phyloP scores from a whole-genome alignment of 2,113 vertebrate genomes.

The Sander vitreus region DNA sequence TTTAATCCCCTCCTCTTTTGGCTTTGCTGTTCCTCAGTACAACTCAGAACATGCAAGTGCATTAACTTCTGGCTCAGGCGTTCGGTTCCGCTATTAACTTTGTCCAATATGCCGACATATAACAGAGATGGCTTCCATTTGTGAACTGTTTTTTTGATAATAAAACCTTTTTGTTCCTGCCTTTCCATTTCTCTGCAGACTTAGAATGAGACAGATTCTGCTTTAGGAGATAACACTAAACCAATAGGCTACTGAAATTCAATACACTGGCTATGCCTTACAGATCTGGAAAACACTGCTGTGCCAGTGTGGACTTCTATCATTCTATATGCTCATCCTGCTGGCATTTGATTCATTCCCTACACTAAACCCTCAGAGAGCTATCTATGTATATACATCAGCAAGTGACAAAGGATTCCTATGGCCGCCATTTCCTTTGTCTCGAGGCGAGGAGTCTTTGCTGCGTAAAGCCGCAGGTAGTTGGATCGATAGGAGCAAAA shows the following conservation, averaged over 20 bases:
- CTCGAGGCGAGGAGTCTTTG: constrained; percentile 20
- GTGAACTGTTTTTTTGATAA: constrained; percentile 29
- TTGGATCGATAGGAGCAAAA: constrained; percentile 34
- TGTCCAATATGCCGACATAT: constrained; percentile 11
- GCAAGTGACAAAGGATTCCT: constrained; percentile 39
- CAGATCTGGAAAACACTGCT: constrained; percentile 33
- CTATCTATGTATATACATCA: constrained; percentile 51
- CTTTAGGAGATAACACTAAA: constrained; percentile 43
- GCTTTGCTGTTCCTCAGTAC: constrained; percentile 49
- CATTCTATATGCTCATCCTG: constrained; percentile 33
- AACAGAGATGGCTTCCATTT: constrained; percentile 33
- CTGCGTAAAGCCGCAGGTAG: constrained; percentile 23
- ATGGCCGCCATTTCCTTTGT: constrained; percentile 27
- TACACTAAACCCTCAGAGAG: constrained; percentile 32
- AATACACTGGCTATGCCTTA: constrained; percentile 13
- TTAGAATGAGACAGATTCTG: constrained; percentile 18
- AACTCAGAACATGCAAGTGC: constrained; percentile 53
- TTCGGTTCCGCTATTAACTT: constrained; percentile 39
- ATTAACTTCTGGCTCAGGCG: constrained; percentile 46
- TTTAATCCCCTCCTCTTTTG: constrained; percentile 65
- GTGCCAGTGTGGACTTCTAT: constrained; percentile 22
- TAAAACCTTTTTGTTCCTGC: constrained; percentile 16
- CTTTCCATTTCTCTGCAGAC: background rate
- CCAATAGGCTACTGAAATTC: constrained; percentile 37
- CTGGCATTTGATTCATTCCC: constrained; percentile 37